Conservation (phyloP, 2,888 invertebrate species). For the Notodonta dromedarius region DNA sequence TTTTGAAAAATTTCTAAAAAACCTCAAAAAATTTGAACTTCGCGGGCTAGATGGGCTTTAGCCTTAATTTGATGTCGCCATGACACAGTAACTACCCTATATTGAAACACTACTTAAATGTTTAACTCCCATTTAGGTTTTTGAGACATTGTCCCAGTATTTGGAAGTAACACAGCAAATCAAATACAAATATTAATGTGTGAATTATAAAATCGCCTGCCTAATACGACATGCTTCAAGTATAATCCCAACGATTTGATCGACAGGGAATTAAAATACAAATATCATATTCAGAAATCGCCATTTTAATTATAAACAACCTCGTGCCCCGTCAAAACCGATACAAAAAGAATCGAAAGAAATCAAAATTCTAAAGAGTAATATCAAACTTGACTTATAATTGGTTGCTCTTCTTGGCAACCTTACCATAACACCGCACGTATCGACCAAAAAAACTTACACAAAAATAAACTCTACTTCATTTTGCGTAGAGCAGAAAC, state of each 20-base stretch:
- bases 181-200: neutral
- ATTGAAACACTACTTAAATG: too few relatives aligned
- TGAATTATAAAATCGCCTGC: slow-evolving; percentile 25
- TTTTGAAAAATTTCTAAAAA: too few relatives aligned
- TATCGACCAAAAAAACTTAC: slow-evolving; percentile 26
- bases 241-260: slow-evolving; percentile 63
- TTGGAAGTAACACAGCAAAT: too few relatives aligned
- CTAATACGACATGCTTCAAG: slow-evolving; percentile 28
- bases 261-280: slow-evolving; percentile 68
- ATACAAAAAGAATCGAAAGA: slow-evolving; percentile 78
- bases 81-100: too few relatives aligned
- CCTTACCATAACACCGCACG: slow-evolving; percentile 50
- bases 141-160: too few relatives aligned
- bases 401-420: slow-evolving; percentile 70
- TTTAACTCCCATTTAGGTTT: too few relatives aligned
- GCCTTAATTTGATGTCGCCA: too few relatives aligned
- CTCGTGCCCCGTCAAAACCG: slow-evolving; percentile 54
- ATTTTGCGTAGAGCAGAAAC: slow-evolving; percentile 26
- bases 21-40: too few relatives aligned
- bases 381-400: slow-evolving; percentile 80
- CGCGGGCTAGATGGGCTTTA: too few relatives aligned
- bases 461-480: slow-evolving; percentile 26
- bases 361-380: slow-evolving; percentile 78
- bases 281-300: slow-evolving; percentile 61
- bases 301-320: slow-evolving; percentile 81